Percentiles rank a stretch among this genome's conserved stretches.
These are phyloP conservation scores for Chinchilla lanigera DNA, from an alignment of 2,113 vertebrate genomes.

Conservation along the genomic window DNA sequence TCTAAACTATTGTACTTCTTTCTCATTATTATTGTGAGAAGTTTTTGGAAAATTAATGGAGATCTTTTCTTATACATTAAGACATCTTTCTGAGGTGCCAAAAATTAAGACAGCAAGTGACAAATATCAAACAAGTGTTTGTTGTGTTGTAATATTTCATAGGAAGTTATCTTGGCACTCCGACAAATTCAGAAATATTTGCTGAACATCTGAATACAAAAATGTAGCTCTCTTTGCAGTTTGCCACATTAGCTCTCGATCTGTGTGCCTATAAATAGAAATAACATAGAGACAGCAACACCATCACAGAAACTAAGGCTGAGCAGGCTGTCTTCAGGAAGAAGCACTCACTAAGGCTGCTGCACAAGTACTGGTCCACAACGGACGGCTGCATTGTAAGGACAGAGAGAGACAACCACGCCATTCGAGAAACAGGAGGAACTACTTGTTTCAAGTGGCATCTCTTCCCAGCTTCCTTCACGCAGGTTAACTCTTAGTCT, in stretches of 20 bases:
- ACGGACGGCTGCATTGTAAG: background rate
- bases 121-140: constrained; percentile 23
- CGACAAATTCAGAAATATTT: constrained; percentile 39
- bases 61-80: constrained; percentile 11
- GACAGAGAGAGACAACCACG: background rate
- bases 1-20: background rate
- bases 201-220: constrained; percentile 15
- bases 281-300: background rate
- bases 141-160: constrained; percentile 19
- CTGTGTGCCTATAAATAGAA: background rate
- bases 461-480: background rate
- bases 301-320: background rate
- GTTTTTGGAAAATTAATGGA: background rate
- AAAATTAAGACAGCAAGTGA: constrained; percentile 51
- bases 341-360: background rate
- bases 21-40: background rate
- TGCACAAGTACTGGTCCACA: background rate
- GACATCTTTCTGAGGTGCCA: background rate
- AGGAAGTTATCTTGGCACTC: constrained; percentile 10
- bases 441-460: background rate
- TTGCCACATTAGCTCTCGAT: background rate
- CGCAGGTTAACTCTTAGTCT: background rate
- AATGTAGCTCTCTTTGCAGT: background rate
- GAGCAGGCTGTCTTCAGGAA: background rate
- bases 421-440: background rate